Base-by-base conservation (phyloP, 2,113 vertebrate species). In the Pholis gunnellus region DNA sequence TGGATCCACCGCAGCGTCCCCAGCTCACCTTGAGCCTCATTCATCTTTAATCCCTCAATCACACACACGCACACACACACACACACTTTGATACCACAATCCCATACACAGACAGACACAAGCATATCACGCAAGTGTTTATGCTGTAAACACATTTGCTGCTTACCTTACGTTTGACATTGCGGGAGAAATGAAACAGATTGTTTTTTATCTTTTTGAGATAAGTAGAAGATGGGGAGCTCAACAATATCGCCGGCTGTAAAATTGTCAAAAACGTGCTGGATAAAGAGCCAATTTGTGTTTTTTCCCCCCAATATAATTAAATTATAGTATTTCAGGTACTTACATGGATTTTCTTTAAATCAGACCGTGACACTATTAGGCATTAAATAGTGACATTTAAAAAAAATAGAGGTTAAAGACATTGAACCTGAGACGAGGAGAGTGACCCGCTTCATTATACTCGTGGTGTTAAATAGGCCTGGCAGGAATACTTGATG, bases 41-140 rank as follows among this genome's bases (percentile, higher is more conserved):
- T 87, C 69, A 89, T 86, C 82, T 86, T 70, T 88, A 91, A 90
- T 89, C 90, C 78, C 17, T 78, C 71, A 70, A n/a, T 34, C 69
- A 65, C 64, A 61, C 36, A 61, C 34, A 36, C 46, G 83, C 36
- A 78, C 68, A 59, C 60, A 59, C 75, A 72, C 60, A 59, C 68
- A 59, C 69, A 86, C 42, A 63, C 48, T n/a, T n/a, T n/a, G 38
- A 60, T 66, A 86, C 56, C 40, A 61, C 46, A 85, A 38, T 42
- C 38, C 5, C 42, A 60, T 7, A 69, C 42, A 72, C 56, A 15
- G 15, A 20, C 80, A 27, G 71, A 72, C 44, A 70, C 52, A 68
- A 60, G 64, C 27, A 38, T 78, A 75, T 25, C 36, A 77, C 63
- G 38, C 3, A 25, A 6, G 56, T 76, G n/a, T 70, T 31, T 56